Conservation (phyloP, 2,797 vertebrate genomes). For the Sciaenops ocellatus region DNA sequence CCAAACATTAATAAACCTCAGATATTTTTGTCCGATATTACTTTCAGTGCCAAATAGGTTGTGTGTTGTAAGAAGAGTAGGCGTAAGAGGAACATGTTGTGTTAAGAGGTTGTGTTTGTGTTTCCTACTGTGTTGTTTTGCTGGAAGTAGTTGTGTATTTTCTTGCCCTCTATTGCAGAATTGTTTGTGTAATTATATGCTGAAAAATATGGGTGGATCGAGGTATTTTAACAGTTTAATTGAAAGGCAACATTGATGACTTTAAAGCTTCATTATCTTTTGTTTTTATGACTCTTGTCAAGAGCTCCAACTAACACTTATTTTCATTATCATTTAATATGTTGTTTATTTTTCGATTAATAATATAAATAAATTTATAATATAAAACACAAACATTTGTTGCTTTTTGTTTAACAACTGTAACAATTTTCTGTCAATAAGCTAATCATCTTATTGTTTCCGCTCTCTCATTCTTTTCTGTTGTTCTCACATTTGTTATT, state of each 20-base stretch:
- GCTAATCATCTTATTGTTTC: not conserved
- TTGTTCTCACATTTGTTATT: not conserved
- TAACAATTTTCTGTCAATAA: not conserved
- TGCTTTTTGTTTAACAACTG: not conserved
- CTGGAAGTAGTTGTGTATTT: not conserved
- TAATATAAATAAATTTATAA: too few species aligned
- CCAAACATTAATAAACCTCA: not conserved
- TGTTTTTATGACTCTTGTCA: slow-evolving; percentile 1
- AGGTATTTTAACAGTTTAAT: not conserved
- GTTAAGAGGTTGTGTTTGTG: not conserved
- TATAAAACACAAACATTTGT: not conserved
- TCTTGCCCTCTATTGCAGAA: not conserved
- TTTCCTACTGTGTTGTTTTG: not conserved
- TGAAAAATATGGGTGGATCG: not conserved
- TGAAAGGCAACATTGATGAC: not conserved
- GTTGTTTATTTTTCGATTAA: not conserved
- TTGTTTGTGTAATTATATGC: not conserved
- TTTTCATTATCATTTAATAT: not conserved
- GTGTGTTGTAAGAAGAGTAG: not conserved
- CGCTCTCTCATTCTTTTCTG: not conserved
- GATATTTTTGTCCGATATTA: slow-evolving; percentile 7
- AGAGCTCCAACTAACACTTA: not conserved
- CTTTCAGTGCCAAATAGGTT: slow-evolving; percentile 4
- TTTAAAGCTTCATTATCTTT: not conserved
- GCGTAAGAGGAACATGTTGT: not conserved